A percentile compares a stretch with the other conserved stretches of the same genome.
Evolutionary conservation across 2,797 vertebrate genomes (phyloP).

Genomic region (Lutjanus argentimaculatus): DNA sequence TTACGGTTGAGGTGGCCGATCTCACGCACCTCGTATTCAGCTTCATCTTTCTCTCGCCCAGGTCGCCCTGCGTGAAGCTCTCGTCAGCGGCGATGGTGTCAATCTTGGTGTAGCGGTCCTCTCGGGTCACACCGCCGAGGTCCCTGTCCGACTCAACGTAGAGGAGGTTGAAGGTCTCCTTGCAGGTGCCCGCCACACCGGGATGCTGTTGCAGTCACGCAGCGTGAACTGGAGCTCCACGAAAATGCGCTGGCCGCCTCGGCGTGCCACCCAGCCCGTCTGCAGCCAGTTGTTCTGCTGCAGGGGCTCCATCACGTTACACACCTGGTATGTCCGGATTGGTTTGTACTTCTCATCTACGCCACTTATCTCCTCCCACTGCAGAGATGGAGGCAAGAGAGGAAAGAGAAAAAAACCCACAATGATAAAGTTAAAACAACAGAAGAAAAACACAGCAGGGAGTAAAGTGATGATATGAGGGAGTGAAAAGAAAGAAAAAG

Average conservation of each 20-base stretch:
- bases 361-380: conserved; percentile 99
- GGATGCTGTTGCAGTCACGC: conserved; percentile 97
- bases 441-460: not conserved
- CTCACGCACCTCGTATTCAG: conserved; percentile 98
- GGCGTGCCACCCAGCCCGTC: conserved; percentile 93
- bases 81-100: conserved; percentile 97
- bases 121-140: conserved; percentile 84
- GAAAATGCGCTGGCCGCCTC: conserved; percentile 93
- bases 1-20: conserved; percentile 93
- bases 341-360: conserved; percentile 95
- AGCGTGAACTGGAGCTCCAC: conserved; percentile 97
- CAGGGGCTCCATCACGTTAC: conserved; percentile 95
- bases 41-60: conserved; percentile 98
- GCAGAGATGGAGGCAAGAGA: not conserved
- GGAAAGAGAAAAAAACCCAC: not conserved
- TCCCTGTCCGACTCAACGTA: conserved; percentile 91
- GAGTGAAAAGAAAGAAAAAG: conserved; percentile 1
- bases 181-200: conserved; percentile 95
- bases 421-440: not conserved
- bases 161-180: conserved; percentile 97
- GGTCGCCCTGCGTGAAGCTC: conserved; percentile 97
- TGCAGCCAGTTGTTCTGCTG: conserved; percentile 99
- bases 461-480: not conserved
- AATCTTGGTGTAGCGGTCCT: conserved; percentile 92
- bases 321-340: conserved; percentile 97